These are phyloP conservation scores for Propithecus deckenii DNA, from an alignment of 2,797 vertebrate genomes.

Conservation along the genomic window DNA sequence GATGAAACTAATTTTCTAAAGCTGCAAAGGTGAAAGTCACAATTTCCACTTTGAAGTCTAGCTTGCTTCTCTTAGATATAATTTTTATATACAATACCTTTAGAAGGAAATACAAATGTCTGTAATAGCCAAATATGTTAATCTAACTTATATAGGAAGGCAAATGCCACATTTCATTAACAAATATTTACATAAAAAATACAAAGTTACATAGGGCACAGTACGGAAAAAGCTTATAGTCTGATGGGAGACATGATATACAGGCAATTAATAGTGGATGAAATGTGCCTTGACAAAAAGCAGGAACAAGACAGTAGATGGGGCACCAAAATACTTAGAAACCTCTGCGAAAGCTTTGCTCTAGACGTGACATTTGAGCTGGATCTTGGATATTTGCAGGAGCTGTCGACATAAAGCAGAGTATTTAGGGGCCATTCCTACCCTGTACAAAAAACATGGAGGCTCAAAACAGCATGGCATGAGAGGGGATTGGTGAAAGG, in stretches of 20 bases:
- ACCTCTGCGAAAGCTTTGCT: background rate
- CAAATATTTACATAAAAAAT: background rate
- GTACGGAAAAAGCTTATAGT: background rate
- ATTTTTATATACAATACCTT: background rate
- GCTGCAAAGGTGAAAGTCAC: background rate
- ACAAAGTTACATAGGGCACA: background rate
- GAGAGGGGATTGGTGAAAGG: background rate
- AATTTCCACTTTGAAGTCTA: background rate
- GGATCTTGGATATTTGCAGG: background rate
- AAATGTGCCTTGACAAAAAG: background rate
- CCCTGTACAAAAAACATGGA: background rate
- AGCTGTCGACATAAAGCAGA: background rate
- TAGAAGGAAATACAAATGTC: background rate
- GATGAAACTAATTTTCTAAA: constrained; percentile 29
- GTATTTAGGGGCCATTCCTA: background rate
- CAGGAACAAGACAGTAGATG: background rate
- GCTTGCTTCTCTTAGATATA: background rate
- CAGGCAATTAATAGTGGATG: background rate
- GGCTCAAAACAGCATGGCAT: background rate
- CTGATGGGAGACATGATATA: background rate
- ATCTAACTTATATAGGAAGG: background rate
- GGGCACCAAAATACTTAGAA: background rate
- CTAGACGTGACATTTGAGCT: background rate
- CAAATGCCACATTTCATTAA: background rate
- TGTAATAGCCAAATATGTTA: background rate